phyloP scores from a whole-genome alignment of 2,888 invertebrate genomes.

The Smittia sp. region DNA sequence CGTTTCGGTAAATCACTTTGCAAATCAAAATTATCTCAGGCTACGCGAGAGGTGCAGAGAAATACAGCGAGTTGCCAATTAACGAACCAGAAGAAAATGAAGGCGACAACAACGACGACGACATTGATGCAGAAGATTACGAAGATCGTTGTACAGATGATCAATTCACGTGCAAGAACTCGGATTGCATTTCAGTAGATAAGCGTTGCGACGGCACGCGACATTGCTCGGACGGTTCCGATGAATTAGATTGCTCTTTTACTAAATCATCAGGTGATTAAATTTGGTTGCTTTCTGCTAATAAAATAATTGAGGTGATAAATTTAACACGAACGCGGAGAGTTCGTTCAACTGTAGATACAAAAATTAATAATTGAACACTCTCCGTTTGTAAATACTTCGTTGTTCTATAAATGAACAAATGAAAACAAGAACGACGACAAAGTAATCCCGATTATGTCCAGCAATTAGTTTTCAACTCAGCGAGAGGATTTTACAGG shows the following conservation, averaged over 20 bases:
- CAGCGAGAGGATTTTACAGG: too few species aligned
- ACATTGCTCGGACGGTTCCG: conserved; percentile 29
- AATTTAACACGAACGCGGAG: not conserved
- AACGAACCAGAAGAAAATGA: conserved; percentile 23
- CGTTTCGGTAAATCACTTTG: not conserved
- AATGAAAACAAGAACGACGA: not conserved
- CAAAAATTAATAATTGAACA: conserved; percentile 1
- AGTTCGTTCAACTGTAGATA: conserved; percentile 5
- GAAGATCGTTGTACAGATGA: conserved; percentile 13
- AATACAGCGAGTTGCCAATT: not conserved
- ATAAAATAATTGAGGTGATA: too few species aligned
- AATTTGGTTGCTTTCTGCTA: not conserved
- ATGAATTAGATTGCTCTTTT: conserved; percentile 19
- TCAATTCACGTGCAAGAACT: conserved; percentile 26
- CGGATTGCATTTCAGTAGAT: conserved; percentile 10
- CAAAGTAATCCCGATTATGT: not conserved
- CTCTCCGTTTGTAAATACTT: conserved; percentile 5
- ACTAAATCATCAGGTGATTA: conserved; percentile 23
- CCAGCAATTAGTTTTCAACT: not conserved
- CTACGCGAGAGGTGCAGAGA: not conserved
- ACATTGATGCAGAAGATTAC: not conserved
- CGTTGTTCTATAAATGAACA: not conserved
- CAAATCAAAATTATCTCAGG: conserved; percentile 18
- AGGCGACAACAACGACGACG: not conserved
- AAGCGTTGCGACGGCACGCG: conserved; percentile 9